Evolutionary conservation across 2,888 invertebrate species (phyloP), one percentile per base, ranked within the genome.

Genomic region (Cephalotes varians): DNA sequence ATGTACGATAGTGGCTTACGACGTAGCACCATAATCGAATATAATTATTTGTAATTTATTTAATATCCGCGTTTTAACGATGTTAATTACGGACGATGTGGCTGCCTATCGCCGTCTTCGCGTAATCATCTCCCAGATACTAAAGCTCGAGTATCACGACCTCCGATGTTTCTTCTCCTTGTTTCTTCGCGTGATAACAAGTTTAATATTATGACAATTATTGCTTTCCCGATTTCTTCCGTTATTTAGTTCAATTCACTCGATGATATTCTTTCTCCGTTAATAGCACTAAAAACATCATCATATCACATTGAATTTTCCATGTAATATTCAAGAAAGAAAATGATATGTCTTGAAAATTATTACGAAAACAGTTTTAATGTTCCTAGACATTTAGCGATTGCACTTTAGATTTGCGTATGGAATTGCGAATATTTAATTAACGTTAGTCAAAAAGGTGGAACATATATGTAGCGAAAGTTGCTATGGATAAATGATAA

Each of bases 31-130:
- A 76, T 40, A 72, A 44, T 85, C 86, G 86, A 92, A 88, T 86
- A 90, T 90, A 91, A 91, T 92, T 92, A 92, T 91, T 91, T 90
- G 88, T 88, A 91, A 92, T 92, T 91, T 91, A 92, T 92, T 92
- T 90, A 87, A 92, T 89, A 88, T 89, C 90, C 82, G 51, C 80
- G 81, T 88, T 91, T 92, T 92, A 92, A 92, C 86, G 90, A 91
- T 85, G 89, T 91, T 92, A 92, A 91, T 91, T 90, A 90, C 71
- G 72, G 47, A 81, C 64, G 73, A 51, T 28, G 83, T 76, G 71
- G 34, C 51, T 51, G 81, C 40, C 34, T 12, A 40, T 64, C 83
- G 82, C 74, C 79, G 73, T 51, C 51, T 69, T 64, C 54, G 47
- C 83, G 87, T 90, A 86, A 89, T 88, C 85, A 85, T 81, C 85